phyloP scores from a whole-genome alignment of 2,888 invertebrate species.

The Latrodectus elegans region DNA sequence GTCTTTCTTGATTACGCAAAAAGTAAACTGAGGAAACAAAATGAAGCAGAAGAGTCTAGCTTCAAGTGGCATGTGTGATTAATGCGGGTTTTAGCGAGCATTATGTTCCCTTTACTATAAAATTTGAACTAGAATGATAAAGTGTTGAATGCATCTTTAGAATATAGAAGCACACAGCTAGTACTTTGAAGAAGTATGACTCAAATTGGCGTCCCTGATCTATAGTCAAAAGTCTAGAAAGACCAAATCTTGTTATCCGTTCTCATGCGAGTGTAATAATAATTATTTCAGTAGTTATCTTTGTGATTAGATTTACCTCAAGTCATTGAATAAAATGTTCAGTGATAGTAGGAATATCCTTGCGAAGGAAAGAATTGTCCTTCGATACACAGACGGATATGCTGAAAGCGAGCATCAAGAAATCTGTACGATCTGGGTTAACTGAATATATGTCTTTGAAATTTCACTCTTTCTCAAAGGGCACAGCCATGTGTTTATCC shows the following conservation, averaged over 20 bases:
- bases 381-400: neutral
- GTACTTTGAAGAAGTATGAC: neutral
- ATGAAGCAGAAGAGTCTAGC: too few species aligned
- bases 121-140: too few species aligned
- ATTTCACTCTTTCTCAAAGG: neutral
- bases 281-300: neutral
- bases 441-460: neutral
- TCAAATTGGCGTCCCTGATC: neutral
- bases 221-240: neutral
- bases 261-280: neutral
- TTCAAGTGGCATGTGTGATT: too few species aligned
- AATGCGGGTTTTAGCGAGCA: too few species aligned
- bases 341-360: too few species aligned
- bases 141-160: neutral
- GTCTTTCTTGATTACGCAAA: neutral
- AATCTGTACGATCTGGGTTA: neutral
- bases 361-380: too few species aligned
- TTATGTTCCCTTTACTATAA: too few species aligned
- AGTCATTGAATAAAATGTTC: too few species aligned
- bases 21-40: neutral
- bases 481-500: neutral
- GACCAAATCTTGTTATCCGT: neutral
- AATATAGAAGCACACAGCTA: neutral
- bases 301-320: neutral
- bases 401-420: neutral